These are phyloP conservation scores for Erebia palarica DNA, from an alignment of 2,888 invertebrate genomes.

Conservation along the genomic window DNA sequence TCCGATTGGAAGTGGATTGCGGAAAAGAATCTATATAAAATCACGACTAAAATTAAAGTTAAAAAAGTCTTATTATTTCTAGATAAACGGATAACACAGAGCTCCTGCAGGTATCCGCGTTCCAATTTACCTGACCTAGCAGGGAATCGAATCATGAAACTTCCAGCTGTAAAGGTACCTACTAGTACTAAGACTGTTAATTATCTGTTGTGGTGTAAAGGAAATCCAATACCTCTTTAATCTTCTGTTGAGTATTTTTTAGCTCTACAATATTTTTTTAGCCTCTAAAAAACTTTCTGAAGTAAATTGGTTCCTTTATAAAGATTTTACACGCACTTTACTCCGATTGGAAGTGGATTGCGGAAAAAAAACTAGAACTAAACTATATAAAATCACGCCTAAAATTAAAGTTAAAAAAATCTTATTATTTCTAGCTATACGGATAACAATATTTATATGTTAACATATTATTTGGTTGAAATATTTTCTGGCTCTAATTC, in stretches of 20 bases:
- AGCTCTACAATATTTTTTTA: slow-evolving; percentile 2
- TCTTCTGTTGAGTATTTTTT: background rate
- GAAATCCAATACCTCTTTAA: background rate
- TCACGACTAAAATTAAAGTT: background rate
- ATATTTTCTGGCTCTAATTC: no score
- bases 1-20: background rate
- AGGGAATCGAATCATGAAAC: no score
- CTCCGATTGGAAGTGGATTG: background rate
- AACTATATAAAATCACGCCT: background rate
- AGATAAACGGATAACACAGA: no score
- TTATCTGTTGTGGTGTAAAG: background rate
- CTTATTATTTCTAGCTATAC: no score
- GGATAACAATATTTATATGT: no score
- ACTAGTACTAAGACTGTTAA: no score
- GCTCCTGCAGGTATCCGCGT: no score
- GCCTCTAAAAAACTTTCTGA: slow-evolving; percentile 1
- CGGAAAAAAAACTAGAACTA: no score
- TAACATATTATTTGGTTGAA: no score
- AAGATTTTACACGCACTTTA: background rate
- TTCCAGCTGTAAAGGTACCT: no score
- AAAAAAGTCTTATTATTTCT: no score
- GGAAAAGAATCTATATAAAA: background rate
- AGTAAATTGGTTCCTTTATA: slow-evolving; percentile 8
- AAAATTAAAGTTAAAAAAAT: background rate
- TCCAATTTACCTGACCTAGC: no score